phyloP scores from a whole-genome alignment of 2,888 invertebrate species.

The Azorinus chamasolen region DNA sequence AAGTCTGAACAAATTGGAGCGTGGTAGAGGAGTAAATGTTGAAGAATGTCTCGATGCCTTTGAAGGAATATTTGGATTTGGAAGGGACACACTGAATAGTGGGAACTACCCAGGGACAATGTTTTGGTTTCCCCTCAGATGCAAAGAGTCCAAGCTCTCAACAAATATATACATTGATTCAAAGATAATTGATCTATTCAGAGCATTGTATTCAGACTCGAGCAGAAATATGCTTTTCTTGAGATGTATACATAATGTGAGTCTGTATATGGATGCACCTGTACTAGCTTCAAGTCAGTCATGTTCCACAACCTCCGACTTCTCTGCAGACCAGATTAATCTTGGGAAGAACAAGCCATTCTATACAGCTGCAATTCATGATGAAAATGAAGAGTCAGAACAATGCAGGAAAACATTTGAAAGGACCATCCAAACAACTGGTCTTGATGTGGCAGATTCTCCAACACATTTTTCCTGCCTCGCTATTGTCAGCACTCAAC shows the following conservation, averaged over 20 bases:
- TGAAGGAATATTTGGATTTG: slow-evolving; percentile 68
- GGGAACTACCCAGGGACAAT: slow-evolving; percentile 77
- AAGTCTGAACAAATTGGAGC: slow-evolving; percentile 16
- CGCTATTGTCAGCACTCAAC: neutral
- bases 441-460: neutral
- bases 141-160: slow-evolving; percentile 71
- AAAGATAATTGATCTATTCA: slow-evolving; percentile 73
- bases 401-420: neutral
- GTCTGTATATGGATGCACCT: neutral
- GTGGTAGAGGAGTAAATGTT: slow-evolving; percentile 14
- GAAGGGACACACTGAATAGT: slow-evolving; percentile 34
- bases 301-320: neutral
- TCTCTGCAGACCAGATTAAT: neutral
- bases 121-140: slow-evolving; percentile 82
- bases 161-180: slow-evolving; percentile 68
- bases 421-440: neutral
- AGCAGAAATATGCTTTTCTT: slow-evolving; percentile 80
- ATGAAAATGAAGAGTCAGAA: neutral
- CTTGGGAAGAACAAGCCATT: neutral
- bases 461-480: neutral
- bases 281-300: too few relatives aligned
- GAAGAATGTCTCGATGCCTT: slow-evolving; percentile 57
- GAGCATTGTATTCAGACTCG: slow-evolving; percentile 76
- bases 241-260: slow-evolving; percentile 45
- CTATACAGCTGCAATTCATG: neutral